These are phyloP conservation scores for Fragum sueziense DNA, from an alignment of 2,888 invertebrate genomes.

Conservation along the genomic window DNA sequence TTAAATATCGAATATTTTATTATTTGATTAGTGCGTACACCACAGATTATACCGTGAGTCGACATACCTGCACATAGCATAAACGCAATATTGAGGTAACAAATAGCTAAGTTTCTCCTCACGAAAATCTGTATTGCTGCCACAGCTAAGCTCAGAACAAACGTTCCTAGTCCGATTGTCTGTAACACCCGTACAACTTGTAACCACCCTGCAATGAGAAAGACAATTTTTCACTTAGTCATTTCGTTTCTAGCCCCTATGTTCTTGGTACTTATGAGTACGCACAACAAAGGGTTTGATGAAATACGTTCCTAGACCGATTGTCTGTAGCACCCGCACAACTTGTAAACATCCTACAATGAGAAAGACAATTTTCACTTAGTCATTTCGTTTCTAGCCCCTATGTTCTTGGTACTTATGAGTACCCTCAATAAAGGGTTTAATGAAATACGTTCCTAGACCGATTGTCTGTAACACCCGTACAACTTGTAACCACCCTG, in stretches of 20 bases:
- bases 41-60: background rate
- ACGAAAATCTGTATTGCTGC: conserved; percentile 4
- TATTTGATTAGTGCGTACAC: background rate
- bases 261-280: too few species aligned
- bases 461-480: conserved; percentile 8
- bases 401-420: too few species aligned
- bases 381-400: too few species aligned
- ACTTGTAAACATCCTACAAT: conserved; percentile 13
- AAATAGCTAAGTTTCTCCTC: background rate
- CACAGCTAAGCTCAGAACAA: background rate
- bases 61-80: conserved; percentile 14
- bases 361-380: too few species aligned
- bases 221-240: too few species aligned
- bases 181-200: conserved; percentile 8
- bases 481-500: conserved; percentile 11
- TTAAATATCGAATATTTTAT: background rate
- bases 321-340: conserved; percentile 1
- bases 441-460: background rate
- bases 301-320: conserved; percentile 5
- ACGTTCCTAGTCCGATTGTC: conserved; percentile 7
- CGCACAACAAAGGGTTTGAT: too few species aligned
- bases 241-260: too few species aligned
- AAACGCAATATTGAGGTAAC: conserved; percentile 1
- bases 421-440: too few species aligned
- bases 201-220: conserved; percentile 12